A percentile compares a stretch with the other conserved stretches of the same genome.
Evolutionary conservation across 2,888 invertebrate species (phyloP).

Genomic region (Papilio gigon): DNA sequence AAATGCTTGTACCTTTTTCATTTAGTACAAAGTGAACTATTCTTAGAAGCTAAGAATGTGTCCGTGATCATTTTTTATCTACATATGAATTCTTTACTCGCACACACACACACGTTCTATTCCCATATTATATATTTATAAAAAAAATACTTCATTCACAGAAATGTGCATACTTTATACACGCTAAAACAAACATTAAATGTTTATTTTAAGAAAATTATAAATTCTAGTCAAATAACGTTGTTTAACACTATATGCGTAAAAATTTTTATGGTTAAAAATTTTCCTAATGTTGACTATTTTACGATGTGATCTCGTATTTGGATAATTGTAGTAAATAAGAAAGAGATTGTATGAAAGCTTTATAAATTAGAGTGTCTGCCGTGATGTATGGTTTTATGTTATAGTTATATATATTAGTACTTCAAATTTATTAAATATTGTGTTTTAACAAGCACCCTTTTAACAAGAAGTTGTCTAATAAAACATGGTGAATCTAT

Average conservation of each 20-base stretch:
- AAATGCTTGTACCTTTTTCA: slow-evolving; percentile 6
- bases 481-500: slow-evolving; percentile 7
- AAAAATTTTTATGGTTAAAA: background rate
- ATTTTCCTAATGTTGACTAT: background rate
- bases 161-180: background rate
- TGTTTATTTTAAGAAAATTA: background rate
- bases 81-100: background rate
- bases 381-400: slow-evolving; percentile 43
- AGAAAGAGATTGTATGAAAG: slow-evolving; percentile 24
- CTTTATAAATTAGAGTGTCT: slow-evolving; percentile 5
- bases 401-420: slow-evolving; percentile 52
- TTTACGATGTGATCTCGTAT: slow-evolving; percentile 12
- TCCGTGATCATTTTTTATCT: background rate
- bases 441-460: slow-evolving; percentile 40
- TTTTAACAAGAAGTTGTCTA: slow-evolving; percentile 21
- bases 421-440: slow-evolving; percentile 34
- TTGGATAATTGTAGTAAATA: slow-evolving; percentile 3
- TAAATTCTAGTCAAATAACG: background rate
- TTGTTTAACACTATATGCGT: background rate
- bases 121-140: background rate
- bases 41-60: background rate
- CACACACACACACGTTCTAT: background rate
- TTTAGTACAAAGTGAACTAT: background rate
- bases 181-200: background rate
- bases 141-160: background rate